Conservation (phyloP, 1,140 invertebrate genomes). For the Apis mellifera region Amel_HAv3.1 CM009939.2:6002001-6002500, state of each 20-base stretch:
- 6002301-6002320: not conserved
- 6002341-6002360: not conserved
- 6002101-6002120: not conserved
- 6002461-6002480: not conserved
- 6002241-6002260: too few species aligned
- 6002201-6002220: not conserved
- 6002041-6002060: not conserved
- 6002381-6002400: not conserved
- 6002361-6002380: not conserved
- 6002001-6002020: too few species aligned
- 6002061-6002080: not conserved
- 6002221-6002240: too few species aligned
- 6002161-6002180: not conserved
- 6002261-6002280: too few species aligned
- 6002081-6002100: not conserved
- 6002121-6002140: not conserved
- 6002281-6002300: not conserved
- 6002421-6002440: conserved; percentile 29
- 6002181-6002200: not conserved
- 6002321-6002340: not conserved
- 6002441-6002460: conserved; percentile 1
- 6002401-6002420: conserved; percentile 2
- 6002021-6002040: not conserved
- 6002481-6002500: not conserved
- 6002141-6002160: not conserved